These are phyloP conservation scores for Lysiphlebus fabarum DNA, from an alignment of 1,140 invertebrate genomes.

Conservation along the genomic window DNA sequence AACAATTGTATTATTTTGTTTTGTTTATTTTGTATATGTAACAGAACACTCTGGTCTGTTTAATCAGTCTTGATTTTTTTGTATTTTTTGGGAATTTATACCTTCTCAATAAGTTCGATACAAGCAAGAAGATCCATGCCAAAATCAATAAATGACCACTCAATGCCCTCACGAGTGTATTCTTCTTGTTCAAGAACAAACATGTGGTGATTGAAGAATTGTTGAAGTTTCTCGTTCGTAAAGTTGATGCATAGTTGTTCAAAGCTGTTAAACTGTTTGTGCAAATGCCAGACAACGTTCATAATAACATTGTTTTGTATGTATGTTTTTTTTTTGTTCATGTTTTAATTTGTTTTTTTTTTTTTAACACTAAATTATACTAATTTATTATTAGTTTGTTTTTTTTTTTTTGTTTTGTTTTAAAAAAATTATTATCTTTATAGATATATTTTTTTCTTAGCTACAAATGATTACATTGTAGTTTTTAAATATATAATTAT, in stretches of 20 bases:
- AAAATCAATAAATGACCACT: slow-evolving; percentile 96
- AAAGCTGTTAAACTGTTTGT: slow-evolving; percentile 89
- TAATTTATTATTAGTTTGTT: no score
- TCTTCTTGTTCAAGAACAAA: slow-evolving; percentile 97
- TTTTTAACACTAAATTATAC: neutral
- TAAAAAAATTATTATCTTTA: no score
- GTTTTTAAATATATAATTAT: no score
- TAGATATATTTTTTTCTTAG: no score
- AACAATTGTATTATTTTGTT: slow-evolving; percentile 17
- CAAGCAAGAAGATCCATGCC: slow-evolving; percentile 95
- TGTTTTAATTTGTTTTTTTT: slow-evolving; percentile 1
- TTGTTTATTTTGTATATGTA: slow-evolving; percentile 19
- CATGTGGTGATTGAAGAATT: slow-evolving; percentile 99
- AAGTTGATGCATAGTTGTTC: slow-evolving; percentile 99
- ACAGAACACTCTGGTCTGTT: slow-evolving; percentile 25
- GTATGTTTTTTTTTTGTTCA: slow-evolving; percentile 9
- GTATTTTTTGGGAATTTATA: slow-evolving; percentile 51
- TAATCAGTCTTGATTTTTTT: slow-evolving; percentile 25
- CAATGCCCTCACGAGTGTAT: slow-evolving; percentile 92
- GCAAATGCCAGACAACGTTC: slow-evolving; percentile 43
- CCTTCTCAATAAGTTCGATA: slow-evolving; percentile 97
- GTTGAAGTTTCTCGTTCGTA: slow-evolving; percentile 95
- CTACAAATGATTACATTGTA: no score
- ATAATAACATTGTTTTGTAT: slow-evolving; percentile 33
- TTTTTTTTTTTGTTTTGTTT: no score